A percentile compares a stretch with the other conserved stretches of the same genome.
phyloP scores from a whole-genome alignment of 2,888 invertebrate genomes.

The Aricia artaxerxes region DNA sequence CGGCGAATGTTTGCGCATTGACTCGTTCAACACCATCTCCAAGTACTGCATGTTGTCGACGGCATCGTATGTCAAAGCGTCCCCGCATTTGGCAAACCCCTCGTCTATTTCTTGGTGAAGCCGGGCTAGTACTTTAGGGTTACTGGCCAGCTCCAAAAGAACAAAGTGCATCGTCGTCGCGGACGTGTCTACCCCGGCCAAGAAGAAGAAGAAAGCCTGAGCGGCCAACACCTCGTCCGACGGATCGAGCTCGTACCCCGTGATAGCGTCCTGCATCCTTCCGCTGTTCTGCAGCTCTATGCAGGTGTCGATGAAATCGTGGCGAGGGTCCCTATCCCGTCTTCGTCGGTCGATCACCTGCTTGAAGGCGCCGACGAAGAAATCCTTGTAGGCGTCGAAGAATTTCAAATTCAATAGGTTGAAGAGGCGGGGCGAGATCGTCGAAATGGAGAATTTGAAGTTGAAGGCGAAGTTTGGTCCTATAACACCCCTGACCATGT shows the following conservation, averaged over 20 bases:
- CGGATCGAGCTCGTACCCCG: slow-evolving; percentile 44
- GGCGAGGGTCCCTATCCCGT: slow-evolving; percentile 36
- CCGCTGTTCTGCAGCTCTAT: slow-evolving; percentile 44
- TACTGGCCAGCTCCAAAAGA: slow-evolving; percentile 55
- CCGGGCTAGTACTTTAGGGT: slow-evolving; percentile 55
- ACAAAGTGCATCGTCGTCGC: slow-evolving; percentile 56
- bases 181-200: slow-evolving; percentile 66
- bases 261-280: slow-evolving; percentile 39
- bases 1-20: slow-evolving; percentile 67
- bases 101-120: slow-evolving; percentile 54
- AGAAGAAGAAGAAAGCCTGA: slow-evolving; percentile 70
- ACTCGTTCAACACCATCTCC: slow-evolving; percentile 62
- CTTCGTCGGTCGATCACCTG: slow-evolving; percentile 41
- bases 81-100: slow-evolving; percentile 48
- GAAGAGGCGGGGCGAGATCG: slow-evolving; percentile 43
- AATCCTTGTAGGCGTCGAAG: slow-evolving; percentile 42
- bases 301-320: slow-evolving; percentile 47
- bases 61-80: slow-evolving; percentile 53
- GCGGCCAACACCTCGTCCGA: slow-evolving; percentile 57
- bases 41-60: slow-evolving; percentile 57
- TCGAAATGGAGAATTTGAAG: slow-evolving; percentile 47
- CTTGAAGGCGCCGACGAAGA: slow-evolving; percentile 44
- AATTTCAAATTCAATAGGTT: slow-evolving; percentile 39
- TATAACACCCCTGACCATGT: slow-evolving; percentile 46
- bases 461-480: slow-evolving; percentile 44